Conservation (phyloP, 2,888 invertebrate genomes). For the Melanargia galathea region DNA sequence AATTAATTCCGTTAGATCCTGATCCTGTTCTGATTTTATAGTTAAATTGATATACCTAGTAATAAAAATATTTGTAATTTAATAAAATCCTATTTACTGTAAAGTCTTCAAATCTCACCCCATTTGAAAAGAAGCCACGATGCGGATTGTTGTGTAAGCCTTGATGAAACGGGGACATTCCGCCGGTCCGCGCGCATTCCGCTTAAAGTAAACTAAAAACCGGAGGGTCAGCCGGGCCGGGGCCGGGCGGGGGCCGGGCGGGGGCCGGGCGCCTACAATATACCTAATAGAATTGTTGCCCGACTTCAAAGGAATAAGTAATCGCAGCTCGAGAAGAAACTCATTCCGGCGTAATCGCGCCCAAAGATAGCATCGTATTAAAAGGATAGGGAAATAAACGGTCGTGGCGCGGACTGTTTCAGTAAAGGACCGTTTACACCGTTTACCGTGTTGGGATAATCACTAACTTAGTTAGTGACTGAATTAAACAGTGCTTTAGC, state of each 20-base stretch:
- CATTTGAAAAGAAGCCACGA: background rate
- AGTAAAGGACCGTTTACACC: background rate
- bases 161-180: conserved; percentile 26
- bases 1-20: too few species aligned
- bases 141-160: background rate
- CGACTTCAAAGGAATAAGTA: conserved; percentile 48
- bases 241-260: conserved; percentile 22
- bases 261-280: conserved; percentile 25
- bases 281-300: conserved; percentile 43
- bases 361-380: conserved; percentile 74
- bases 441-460: too few species aligned
- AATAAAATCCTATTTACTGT: background rate
- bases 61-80: background rate
- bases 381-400: conserved; percentile 64
- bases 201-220: conserved; percentile 36
- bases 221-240: conserved; percentile 3
- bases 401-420: conserved; percentile 44
- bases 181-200: conserved; percentile 33
- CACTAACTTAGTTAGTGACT: too few species aligned
- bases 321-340: conserved; percentile 45
- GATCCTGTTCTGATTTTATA: too few species aligned
- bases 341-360: conserved; percentile 54
- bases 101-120: conserved; percentile 4
- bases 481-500: background rate
- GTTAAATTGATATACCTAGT: too few species aligned